phyloP scores from a whole-genome alignment of 2,797 vertebrate species.

The Eulemur coronatus region DNA sequence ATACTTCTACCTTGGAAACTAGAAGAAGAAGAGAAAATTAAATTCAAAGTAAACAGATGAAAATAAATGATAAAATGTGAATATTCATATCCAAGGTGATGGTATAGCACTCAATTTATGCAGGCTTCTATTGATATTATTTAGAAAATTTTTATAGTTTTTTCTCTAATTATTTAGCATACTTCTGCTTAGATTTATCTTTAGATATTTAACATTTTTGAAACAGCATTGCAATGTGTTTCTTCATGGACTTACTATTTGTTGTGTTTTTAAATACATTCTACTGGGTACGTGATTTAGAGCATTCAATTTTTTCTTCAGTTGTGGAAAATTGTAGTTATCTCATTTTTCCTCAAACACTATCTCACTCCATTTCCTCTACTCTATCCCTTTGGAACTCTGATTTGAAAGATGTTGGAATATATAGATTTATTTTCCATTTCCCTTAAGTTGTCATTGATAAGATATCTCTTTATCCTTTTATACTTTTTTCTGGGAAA shows the following conservation, averaged over 20 bases:
- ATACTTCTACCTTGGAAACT: background rate
- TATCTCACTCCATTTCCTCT: background rate
- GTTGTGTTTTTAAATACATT: background rate
- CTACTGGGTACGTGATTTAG: background rate
- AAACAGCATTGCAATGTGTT: background rate
- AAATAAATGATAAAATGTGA: slow-evolving; percentile 7
- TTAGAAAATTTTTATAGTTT: background rate
- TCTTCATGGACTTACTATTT: background rate
- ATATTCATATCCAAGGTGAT: background rate
- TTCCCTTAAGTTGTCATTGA: background rate
- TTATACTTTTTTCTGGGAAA: background rate
- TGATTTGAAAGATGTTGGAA: background rate
- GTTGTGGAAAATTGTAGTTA: background rate
- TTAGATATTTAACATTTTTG: background rate
- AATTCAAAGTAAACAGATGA: background rate
- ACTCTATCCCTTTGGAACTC: background rate
- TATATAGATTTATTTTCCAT: background rate
- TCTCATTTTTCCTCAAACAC: background rate
- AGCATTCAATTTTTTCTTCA: background rate
- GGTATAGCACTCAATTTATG: background rate
- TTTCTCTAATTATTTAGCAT: background rate
- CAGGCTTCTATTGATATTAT: background rate
- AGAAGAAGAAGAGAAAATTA: background rate
- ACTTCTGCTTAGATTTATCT: background rate
- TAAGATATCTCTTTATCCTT: background rate